These are phyloP conservation scores for Chauna torquata DNA, from an alignment of 2,113 vertebrate species.

Conservation along the genomic window DNA sequence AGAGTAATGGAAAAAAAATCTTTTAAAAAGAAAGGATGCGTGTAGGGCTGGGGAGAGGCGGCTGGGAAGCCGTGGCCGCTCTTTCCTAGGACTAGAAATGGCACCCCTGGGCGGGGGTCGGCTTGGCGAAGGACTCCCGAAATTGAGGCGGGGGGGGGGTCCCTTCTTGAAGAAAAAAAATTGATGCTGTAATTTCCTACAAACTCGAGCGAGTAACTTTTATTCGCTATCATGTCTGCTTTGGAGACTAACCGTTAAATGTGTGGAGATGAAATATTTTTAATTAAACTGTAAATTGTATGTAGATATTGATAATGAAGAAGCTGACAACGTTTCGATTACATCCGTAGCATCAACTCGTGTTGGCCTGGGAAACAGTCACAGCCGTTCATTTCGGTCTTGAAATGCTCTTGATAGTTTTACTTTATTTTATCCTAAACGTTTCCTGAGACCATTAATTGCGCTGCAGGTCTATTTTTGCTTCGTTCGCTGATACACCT, in stretches of 20 bases:
- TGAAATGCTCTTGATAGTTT: not conserved
- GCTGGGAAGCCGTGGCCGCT: not conserved
- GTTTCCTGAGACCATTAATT: not conserved
- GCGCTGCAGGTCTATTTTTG: not conserved
- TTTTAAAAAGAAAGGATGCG: not conserved
- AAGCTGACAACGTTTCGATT: slow-evolving; percentile 12
- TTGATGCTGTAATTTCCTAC: not conserved
- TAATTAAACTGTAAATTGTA: slow-evolving; percentile 34
- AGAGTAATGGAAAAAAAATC: not conserved
- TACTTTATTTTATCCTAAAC: not conserved
- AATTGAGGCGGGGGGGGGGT: too few relatives aligned
- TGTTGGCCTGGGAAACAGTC: not conserved
- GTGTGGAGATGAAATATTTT: not conserved
- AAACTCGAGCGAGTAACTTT: not conserved
- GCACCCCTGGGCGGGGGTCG: not conserved
- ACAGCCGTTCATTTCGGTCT: not conserved
- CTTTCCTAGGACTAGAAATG: not conserved
- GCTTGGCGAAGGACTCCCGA: not conserved
- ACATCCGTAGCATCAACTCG: not conserved
- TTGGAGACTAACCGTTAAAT: not conserved
- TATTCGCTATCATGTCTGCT: not conserved
- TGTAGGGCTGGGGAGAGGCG: not conserved
- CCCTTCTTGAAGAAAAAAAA: not conserved
- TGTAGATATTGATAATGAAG: not conserved
- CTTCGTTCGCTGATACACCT: not conserved